These are phyloP conservation scores for Drosophila albomicans DNA, from an alignment of 1,140 invertebrate species.

Conservation along the genomic window DNA sequence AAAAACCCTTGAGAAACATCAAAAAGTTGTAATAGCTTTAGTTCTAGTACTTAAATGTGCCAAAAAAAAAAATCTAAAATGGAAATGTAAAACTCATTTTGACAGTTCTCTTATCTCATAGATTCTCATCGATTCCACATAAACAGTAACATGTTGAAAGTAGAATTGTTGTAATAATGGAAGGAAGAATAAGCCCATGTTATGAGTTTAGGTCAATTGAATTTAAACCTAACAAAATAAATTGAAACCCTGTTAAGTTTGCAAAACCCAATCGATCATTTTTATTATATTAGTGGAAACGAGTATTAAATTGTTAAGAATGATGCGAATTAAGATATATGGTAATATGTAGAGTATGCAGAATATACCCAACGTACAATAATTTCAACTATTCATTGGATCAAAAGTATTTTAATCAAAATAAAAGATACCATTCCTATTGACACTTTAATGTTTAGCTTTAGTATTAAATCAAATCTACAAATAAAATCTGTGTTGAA, in stretches of 20 bases:
- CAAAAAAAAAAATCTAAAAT: conserved; percentile 53
- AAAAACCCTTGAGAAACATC: conserved; percentile 32
- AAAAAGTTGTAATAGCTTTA: conserved; percentile 70
- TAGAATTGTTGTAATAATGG: neutral
- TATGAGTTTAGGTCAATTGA: conserved; percentile 15
- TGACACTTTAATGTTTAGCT: conserved; percentile 56
- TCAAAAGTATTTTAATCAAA: conserved; percentile 78
- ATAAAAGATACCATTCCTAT: conserved; percentile 34
- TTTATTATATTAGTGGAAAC: conserved; percentile 36
- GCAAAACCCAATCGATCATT: conserved; percentile 40
- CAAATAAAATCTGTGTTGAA: conserved; percentile 14
- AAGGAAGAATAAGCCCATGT: conserved; percentile 2
- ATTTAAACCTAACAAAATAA: conserved; percentile 35
- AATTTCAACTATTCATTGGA: conserved; percentile 67
- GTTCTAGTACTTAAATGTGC: conserved; percentile 72
- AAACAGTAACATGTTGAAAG: neutral
- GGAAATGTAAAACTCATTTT: conserved; percentile 16
- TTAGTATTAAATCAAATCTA: conserved; percentile 40
- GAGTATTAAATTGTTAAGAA: conserved; percentile 66
- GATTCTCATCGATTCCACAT: neutral
- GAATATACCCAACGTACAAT: conserved; percentile 59
- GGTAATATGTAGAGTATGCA: conserved; percentile 11
- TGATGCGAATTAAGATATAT: conserved; percentile 24
- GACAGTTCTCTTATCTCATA: neutral
- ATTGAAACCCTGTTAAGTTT: conserved; percentile 72